Conservation (phyloP, 2,113 vertebrate genomes). For the Phylloscopus trochilus region DNA sequence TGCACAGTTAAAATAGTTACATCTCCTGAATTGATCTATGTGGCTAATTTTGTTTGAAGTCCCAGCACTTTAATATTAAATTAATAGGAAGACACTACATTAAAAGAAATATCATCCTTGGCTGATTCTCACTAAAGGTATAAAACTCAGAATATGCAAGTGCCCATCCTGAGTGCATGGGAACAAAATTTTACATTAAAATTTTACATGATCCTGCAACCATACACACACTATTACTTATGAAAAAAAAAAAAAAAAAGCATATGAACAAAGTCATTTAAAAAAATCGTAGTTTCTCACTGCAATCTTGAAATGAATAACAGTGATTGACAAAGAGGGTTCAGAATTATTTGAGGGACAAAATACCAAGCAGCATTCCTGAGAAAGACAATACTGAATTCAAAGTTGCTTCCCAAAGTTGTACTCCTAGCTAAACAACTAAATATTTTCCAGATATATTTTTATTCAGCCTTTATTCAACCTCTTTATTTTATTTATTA, state of each 20-base stretch:
- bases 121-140: neutral
- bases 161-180: neutral
- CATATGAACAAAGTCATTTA: neutral
- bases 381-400: neutral
- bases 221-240: accelerated
- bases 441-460: neutral
- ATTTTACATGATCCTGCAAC: neutral
- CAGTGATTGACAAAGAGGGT: neutral
- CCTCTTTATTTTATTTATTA: neutral
- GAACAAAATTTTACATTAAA: neutral
- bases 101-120: neutral
- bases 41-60: neutral
- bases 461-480: neutral
- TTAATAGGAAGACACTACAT: neutral
- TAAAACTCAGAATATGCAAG: neutral
- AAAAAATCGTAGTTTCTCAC: neutral
- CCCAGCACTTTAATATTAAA: neutral
- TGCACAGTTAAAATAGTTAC: neutral
- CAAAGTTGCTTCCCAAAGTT: neutral
- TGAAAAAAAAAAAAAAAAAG: neutral
- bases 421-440: neutral
- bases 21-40: neutral
- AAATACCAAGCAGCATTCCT: neutral
- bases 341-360: neutral
- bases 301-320: neutral